Conservation (phyloP, 2,888 invertebrate genomes). For the Macrophya alboannulata region DNA sequence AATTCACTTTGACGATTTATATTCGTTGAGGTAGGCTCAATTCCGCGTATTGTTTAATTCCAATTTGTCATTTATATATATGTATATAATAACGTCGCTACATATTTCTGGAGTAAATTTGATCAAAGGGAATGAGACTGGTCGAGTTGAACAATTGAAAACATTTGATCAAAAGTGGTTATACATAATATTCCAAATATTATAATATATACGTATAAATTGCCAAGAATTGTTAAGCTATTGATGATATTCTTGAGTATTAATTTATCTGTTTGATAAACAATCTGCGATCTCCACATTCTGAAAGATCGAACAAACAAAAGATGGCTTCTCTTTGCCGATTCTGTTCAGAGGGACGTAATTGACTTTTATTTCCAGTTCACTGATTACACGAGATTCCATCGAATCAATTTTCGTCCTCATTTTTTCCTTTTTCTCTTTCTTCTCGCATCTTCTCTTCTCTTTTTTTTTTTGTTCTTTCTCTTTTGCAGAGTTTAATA, state of each 20-base stretch:
- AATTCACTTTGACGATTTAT: constrained; percentile 16
- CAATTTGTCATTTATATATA: constrained; percentile 2
- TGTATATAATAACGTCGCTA: constrained; percentile 11
- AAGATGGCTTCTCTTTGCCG: constrained; percentile 8
- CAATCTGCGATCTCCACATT: background rate
- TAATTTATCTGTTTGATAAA: background rate
- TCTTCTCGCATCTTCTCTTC: background rate
- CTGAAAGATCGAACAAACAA: background rate
- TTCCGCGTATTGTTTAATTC: background rate
- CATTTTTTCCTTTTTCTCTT: background rate
- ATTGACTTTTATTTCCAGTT: constrained; percentile 37
- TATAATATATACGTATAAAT: background rate
- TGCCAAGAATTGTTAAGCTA: no score
- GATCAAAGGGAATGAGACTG: background rate
- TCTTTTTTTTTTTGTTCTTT: background rate
- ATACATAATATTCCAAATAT: background rate
- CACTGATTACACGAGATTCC: constrained; percentile 19
- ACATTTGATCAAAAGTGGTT: background rate
- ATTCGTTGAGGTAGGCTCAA: background rate
- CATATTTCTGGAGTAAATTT: background rate
- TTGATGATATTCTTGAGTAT: constrained; percentile 1
- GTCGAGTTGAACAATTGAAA: background rate
- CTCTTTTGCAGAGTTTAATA: constrained; percentile 2
- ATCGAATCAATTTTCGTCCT: constrained; percentile 7
- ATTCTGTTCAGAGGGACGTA: background rate